Evolutionary conservation across 1,140 invertebrate species (phyloP).

Genomic region (Varroa destructor): DNA sequence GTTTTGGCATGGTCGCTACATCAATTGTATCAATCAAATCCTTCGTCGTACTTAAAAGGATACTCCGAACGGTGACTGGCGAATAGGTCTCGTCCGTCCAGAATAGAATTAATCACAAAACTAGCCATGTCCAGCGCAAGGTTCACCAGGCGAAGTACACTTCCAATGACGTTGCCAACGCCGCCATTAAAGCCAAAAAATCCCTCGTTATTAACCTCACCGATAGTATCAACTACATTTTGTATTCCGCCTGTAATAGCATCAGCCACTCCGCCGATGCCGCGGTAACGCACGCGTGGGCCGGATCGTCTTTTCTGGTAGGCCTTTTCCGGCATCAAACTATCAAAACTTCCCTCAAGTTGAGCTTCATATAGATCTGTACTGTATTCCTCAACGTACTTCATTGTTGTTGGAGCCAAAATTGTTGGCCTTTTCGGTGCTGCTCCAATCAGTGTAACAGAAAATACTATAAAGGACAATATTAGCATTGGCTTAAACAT

Average conservation of each 20-base stretch:
- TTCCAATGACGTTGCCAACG: slow-evolving; percentile 18
- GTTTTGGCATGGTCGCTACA: too few relatives aligned
- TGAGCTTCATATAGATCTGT: too few relatives aligned
- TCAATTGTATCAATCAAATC: slow-evolving; percentile 6
- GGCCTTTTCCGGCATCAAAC: not conserved
- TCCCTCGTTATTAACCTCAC: slow-evolving; percentile 15
- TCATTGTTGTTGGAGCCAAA: too few relatives aligned
- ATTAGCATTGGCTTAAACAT: too few relatives aligned
- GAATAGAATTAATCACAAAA: not conserved
- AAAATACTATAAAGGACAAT: too few relatives aligned
- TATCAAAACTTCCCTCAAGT: too few relatives aligned
- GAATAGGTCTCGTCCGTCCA: slow-evolving; percentile 15
- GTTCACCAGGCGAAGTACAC: slow-evolving; percentile 19
- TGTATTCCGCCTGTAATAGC: slow-evolving; percentile 1
- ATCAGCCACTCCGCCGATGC: slow-evolving; percentile 7
- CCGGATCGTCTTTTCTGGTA: not conserved
- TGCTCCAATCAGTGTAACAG: too few relatives aligned
- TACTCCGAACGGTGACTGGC: slow-evolving; percentile 16
- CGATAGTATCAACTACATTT: slow-evolving; percentile 9
- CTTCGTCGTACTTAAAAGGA: slow-evolving; percentile 25
- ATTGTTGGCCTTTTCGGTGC: too few relatives aligned
- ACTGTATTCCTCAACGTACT: too few relatives aligned
- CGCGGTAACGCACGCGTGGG: slow-evolving; percentile 4
- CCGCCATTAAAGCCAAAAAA: slow-evolving; percentile 4
- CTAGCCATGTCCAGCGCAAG: not conserved